Conservation (phyloP, 2,797 vertebrate genomes). For the Pangasius larnaudii region DNA sequence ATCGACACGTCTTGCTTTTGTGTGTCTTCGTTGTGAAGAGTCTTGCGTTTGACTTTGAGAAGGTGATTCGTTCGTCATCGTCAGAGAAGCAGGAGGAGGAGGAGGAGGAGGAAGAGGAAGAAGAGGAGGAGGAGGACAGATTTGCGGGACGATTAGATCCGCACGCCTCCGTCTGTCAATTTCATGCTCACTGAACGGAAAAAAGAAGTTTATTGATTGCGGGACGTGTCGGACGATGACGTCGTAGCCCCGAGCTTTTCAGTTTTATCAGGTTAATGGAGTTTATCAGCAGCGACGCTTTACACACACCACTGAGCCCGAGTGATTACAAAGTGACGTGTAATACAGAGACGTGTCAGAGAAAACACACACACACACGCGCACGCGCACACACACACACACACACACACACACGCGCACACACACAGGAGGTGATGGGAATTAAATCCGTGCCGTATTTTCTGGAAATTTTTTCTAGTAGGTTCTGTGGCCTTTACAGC, state of each 20-base stretch:
- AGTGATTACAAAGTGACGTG: not conserved
- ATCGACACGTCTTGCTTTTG: not conserved
- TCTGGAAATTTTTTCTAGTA: too few relatives aligned
- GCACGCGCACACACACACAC: not conserved
- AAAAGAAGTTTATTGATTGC: conserved; percentile 32
- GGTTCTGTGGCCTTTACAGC: too few relatives aligned
- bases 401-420: not conserved
- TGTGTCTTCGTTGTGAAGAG: not conserved
- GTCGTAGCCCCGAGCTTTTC: not conserved
- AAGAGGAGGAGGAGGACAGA: conserved; percentile 17
- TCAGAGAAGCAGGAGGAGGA: not conserved
- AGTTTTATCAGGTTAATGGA: conserved; percentile 6
- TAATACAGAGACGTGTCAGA: not conserved
- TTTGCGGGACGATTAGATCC: conserved; percentile 30
- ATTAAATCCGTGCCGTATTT: too few relatives aligned
- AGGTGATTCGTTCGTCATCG: conserved; percentile 44
- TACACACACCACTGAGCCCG: not conserved
- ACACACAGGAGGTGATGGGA: too few relatives aligned
- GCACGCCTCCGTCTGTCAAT: conserved; percentile 43
- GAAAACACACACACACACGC: not conserved
- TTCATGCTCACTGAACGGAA: conserved; percentile 51
- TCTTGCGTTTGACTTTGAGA: conserved; percentile 23
- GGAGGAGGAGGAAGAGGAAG: not conserved
- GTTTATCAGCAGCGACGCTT: not conserved
- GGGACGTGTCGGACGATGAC: conserved; percentile 36